Conservation (phyloP, 2,113 vertebrate genomes). For the Notarius quadriscutis region DNA sequence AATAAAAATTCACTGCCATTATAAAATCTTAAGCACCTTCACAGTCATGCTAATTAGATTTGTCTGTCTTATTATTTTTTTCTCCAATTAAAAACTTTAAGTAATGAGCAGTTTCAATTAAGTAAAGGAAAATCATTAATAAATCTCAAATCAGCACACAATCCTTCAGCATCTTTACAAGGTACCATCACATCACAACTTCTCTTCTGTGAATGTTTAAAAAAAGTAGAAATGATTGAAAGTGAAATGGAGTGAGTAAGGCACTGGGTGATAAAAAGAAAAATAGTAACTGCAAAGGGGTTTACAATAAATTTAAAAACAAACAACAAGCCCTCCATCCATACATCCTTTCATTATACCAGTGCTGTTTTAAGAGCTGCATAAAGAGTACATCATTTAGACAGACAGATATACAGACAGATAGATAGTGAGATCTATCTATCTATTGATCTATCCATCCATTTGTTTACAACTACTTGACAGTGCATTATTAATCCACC, state of each 20-base stretch:
- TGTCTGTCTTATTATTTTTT: no score
- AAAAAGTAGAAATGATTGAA: conserved; percentile 49
- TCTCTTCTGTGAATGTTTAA: conserved; percentile 68
- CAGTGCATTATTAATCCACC: no score
- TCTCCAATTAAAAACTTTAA: background rate
- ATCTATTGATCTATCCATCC: no score
- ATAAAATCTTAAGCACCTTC: background rate
- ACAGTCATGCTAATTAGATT: background rate
- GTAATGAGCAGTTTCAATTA: background rate
- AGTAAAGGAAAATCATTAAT: background rate
- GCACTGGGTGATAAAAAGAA: conserved; percentile 88
- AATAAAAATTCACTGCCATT: background rate
- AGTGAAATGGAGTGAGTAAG: conserved; percentile 87
- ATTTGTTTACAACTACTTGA: no score
- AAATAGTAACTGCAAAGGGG: conserved; percentile 92
- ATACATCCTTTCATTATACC: background rate
- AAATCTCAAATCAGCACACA: background rate
- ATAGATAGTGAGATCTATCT: background rate
- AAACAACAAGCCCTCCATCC: conserved; percentile 19
- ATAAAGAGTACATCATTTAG: background rate
- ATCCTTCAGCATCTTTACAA: conserved; percentile 65
- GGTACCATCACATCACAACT: conserved; percentile 72
- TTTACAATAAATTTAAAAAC: conserved; percentile 71
- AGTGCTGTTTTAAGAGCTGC: background rate
- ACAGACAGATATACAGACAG: background rate